Percentiles rank a stretch among this genome's conserved stretches.
Conservation (phyloP, 2,113 vertebrate genomes). For the Perognathus longimembris region DNA sequence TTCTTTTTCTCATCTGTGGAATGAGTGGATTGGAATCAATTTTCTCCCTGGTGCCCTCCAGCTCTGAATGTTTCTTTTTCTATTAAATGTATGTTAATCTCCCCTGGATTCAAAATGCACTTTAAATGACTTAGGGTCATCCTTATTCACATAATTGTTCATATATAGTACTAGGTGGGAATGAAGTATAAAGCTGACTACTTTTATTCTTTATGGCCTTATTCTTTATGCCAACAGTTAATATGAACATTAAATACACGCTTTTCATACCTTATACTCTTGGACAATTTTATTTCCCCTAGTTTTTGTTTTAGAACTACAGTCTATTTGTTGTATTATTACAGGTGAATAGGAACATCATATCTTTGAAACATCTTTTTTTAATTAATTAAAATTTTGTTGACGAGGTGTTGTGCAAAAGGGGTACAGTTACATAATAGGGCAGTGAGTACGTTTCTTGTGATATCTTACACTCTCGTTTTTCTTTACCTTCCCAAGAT, state of each 20-base stretch:
- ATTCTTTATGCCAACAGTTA: constrained; percentile 19
- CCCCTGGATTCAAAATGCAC: background rate
- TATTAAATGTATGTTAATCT: constrained; percentile 44
- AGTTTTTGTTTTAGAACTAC: background rate
- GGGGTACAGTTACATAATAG: too few relatives aligned
- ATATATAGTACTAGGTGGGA: background rate
- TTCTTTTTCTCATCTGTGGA: constrained; percentile 51
- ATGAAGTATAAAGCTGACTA: background rate
- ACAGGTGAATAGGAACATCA: background rate
- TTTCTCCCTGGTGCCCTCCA: background rate
- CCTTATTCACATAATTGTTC: constrained; percentile 44
- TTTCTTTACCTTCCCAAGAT: too few relatives aligned
- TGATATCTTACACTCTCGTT: too few relatives aligned
- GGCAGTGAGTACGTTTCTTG: too few relatives aligned
- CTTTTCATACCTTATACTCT: background rate
- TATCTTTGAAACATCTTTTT: background rate
- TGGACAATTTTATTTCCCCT: background rate
- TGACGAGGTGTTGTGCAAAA: too few relatives aligned
- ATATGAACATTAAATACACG: constrained; percentile 38
- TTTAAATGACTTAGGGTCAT: constrained; percentile 26
- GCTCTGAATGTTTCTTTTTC: constrained; percentile 31
- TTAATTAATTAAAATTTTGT: too few relatives aligned
- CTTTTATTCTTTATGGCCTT: constrained; percentile 5
- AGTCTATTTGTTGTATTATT: background rate
- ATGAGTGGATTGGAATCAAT: constrained; percentile 22